These are phyloP conservation scores for Anarhynchus alexandrinus DNA, from an alignment of 2,113 vertebrate genomes.

Conservation along the genomic window DNA sequence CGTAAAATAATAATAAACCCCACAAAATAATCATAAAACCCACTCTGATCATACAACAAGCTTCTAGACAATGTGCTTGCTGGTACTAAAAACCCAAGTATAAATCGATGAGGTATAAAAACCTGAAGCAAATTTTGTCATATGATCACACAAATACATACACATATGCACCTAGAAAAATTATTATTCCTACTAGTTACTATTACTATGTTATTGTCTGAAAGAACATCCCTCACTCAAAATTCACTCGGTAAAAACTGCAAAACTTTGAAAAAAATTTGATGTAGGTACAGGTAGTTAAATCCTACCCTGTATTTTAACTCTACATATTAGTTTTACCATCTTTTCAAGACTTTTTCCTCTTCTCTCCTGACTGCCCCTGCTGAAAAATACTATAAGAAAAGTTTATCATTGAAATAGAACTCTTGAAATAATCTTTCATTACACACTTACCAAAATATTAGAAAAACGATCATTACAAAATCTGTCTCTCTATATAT, in stretches of 20 bases:
- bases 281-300: not conserved
- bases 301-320: not conserved
- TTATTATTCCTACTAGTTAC: not conserved
- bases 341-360: not conserved
- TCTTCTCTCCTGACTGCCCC: not conserved
- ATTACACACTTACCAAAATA: not conserved
- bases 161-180: not conserved
- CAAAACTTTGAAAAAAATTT: not conserved
- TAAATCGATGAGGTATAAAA: not conserved
- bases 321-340: not conserved
- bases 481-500: not conserved
- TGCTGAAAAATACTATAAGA: not conserved
- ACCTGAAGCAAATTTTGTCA: not conserved
- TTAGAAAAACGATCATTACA: not conserved
- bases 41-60: not conserved
- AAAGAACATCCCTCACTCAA: not conserved
- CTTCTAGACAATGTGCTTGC: not conserved
- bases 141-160: not conserved
- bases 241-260: not conserved
- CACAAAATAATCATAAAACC: not conserved
- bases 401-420: not conserved
- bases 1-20: not conserved
- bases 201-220: not conserved
- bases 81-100: not conserved
- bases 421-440: not conserved